Evolutionary conservation across 2,113 vertebrate genomes (phyloP), one percentile per base, ranked within the genome.

Genomic region (Lophotis ruficrista): DNA sequence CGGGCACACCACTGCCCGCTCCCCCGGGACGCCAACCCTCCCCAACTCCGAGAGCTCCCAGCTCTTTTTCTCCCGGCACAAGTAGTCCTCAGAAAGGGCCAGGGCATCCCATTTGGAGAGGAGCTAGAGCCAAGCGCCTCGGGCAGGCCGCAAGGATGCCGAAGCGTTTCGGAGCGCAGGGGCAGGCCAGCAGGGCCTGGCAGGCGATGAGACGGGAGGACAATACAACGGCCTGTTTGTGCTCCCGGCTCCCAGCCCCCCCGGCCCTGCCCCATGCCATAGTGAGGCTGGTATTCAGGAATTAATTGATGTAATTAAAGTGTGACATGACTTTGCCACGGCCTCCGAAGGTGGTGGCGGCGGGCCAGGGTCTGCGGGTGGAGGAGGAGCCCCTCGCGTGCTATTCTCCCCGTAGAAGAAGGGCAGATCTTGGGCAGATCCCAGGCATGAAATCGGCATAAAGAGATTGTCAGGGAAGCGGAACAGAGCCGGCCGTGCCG

Each of bases 281-380:
- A 86, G 89, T 60, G 80, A 87, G 72, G 76, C 79, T 91, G 78
- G 94, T 82, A 94, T 96, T 93, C 89, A 90, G 86, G 89, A 83
- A 95, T 91, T 92, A 93, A 96, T 91, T 92, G 88, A 84, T 90
- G 82, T 77, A 92, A 97, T 96, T 95, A 82, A 95, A 97, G 80
- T 91, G 89, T 96, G 93, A 73, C 82, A 82, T 84, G 96, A 95
- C 96, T 97, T 87, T 96, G 92, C 90, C 91, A 89, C 0, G 4
- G 90, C 87, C 87, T 92, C 89, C 2, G 0, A 93, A 94, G 78
- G 35, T 12, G 0, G 92, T 88, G 93, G 95, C 90, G 0, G 69
- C 1, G 0, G 66, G 94, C 95, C 97, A 97, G 77, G 58, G 57
- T 62, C 72, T 89, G 79, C 0, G n/a, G 38, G 79, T 56, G 38